Conservation (phyloP, 92 coral and sea anemone species). For the Zoanthus gigantus region DNA sequence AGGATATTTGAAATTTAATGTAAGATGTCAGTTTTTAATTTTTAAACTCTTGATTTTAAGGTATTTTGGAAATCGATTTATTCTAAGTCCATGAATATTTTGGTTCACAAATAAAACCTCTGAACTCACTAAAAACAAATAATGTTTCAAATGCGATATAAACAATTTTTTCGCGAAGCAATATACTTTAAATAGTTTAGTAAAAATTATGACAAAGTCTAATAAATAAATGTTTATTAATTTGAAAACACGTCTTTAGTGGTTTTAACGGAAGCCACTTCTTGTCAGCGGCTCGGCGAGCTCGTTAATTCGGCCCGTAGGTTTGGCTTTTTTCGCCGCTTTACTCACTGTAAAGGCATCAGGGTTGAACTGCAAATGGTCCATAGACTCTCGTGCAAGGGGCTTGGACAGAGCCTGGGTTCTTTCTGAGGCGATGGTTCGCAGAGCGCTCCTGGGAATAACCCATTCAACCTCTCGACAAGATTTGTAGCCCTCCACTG, state of each 20-base stretch:
- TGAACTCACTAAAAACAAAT: background rate
- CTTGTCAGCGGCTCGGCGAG: conserved; percentile 85
- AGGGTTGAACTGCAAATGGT: conserved; percentile 89
- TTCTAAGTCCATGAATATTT: background rate
- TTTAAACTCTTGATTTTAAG: too few relatives aligned
- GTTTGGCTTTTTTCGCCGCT: conserved; percentile 82
- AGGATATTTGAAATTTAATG: too few relatives aligned
- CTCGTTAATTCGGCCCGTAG: conserved; percentile 82
- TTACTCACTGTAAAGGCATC: conserved; percentile 92
- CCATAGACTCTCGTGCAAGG: conserved; percentile 85
- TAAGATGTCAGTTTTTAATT: too few relatives aligned
- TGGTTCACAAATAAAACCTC: background rate
- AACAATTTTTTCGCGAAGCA: background rate
- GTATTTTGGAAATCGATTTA: background rate
- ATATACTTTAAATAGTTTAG: background rate
- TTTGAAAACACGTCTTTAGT: conserved; percentile 1
- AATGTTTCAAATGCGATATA: background rate
- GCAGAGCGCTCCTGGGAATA: conserved; percentile 74
- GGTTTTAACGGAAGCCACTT: conserved; percentile 37
- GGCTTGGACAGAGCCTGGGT: conserved; percentile 85
- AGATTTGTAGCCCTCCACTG: conserved; percentile 81
- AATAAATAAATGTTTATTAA: conserved; percentile 20
- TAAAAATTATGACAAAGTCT: background rate
- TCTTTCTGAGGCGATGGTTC: conserved; percentile 89
- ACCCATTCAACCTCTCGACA: conserved; percentile 79